A percentile compares a stretch with the other conserved stretches of the same genome.
Evolutionary conservation across 2,888 invertebrate genomes (phyloP).

Genomic region (Matsumyia berberina): DNA sequence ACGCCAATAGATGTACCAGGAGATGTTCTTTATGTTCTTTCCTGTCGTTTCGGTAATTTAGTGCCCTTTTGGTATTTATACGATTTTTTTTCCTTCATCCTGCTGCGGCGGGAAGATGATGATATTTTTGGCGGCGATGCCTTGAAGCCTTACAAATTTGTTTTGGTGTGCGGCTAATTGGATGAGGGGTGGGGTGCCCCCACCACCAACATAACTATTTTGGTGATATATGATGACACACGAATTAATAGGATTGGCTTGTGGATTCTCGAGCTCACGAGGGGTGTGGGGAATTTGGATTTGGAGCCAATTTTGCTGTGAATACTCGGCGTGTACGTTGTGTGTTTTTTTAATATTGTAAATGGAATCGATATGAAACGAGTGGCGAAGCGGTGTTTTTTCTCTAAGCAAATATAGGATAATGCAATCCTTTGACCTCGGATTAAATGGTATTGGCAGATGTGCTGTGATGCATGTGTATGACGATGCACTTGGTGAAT

Average conservation of each 20-base stretch:
- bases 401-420: constrained; percentile 10
- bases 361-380: constrained; percentile 61
- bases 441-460: constrained; percentile 63
- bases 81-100: constrained; percentile 15
- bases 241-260: constrained; percentile 76
- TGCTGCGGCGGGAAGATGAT: constrained; percentile 19
- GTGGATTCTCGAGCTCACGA: constrained; percentile 43
- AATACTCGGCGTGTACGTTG: constrained; percentile 12
- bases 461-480: constrained; percentile 58
- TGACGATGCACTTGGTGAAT: constrained; percentile 66
- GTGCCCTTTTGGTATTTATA: constrained; percentile 74
- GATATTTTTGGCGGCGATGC: constrained; percentile 58
- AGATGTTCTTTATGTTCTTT: constrained; percentile 71
- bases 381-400: constrained; percentile 30
- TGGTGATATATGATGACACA: constrained; percentile 76
- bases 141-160: constrained; percentile 69
- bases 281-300: constrained; percentile 15
- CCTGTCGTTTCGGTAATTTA: constrained; percentile 73
- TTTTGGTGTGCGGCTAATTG: constrained; percentile 75
- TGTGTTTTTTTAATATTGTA: constrained; percentile 68
- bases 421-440: constrained; percentile 69
- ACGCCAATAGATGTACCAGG: constrained; percentile 55
- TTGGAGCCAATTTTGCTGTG: constrained; percentile 66
- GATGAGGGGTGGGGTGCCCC: constrained; percentile 64
- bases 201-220: constrained; percentile 55